Evolutionary conservation across 2,113 vertebrate genomes (phyloP), one percentile per base, ranked within the genome.

Genomic region (Formicarius rufipectus): DNA sequence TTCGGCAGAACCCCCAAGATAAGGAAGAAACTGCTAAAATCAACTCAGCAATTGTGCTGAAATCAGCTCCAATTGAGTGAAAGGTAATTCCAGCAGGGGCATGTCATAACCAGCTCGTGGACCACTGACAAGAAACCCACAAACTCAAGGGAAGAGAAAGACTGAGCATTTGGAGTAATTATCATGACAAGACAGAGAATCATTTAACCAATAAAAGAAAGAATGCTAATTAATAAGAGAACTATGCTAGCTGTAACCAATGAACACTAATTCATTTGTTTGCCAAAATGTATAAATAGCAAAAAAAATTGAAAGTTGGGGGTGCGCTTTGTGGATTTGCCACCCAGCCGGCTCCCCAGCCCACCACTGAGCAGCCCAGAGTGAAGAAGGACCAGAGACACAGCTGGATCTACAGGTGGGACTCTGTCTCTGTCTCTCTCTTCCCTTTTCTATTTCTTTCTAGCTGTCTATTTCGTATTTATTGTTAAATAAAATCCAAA

Each of bases 91-190:
- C 35, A 14, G 75, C 35, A 56, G 40, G 35, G 58, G 9, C 58
- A 47, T 10, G 11, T 7, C 13, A 24, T 0, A 1, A 10, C n/a
- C 12, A 13, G 7, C 47, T 37, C 55, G 3, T 0, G 27, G 45
- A n/a, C 55, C 37, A 44, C 39, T 12, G 47, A 28, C 55, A 7
- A 15, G 59, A 7, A 23, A 22, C 31, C 25, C 56, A 30, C 25
- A 1, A 0, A 18, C 16, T 14, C 47, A 15, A 33, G 20, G 4
- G n/a, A 28, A 20, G 5, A n/a, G 28, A 6, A 9, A 8, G 10
- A 3, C 28, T 39, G 47, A 47, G 24, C 10, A 0, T 6, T 63
- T 8, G 22, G 6, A 11, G 13, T 35, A 21, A 72, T 47, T 0
- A 56, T 14, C 35, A 18, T 3, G 2, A 40, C 25, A 40, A 49